phyloP scores from a whole-genome alignment of 2,113 vertebrate genomes.

The Ictidomys tridecemlineatus region DNA sequence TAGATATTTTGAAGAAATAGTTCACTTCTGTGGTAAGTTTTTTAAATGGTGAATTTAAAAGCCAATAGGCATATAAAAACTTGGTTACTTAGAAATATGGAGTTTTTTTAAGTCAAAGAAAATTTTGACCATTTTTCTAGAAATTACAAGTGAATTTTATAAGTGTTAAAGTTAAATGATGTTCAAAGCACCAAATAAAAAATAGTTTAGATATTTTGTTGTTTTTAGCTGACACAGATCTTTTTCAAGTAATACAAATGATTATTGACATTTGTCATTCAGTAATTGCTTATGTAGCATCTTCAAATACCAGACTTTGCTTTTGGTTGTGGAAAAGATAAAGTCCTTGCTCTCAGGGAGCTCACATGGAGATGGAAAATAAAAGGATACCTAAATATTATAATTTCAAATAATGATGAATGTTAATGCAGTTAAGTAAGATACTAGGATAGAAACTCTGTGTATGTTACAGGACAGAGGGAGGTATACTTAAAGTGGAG shows the following conservation, averaged over 20 bases:
- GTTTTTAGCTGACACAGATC: background rate
- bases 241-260: background rate
- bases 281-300: background rate
- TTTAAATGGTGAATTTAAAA: slow-evolving; percentile 38
- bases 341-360: background rate
- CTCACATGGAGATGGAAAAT: background rate
- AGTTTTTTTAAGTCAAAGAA: background rate
- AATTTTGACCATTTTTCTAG: slow-evolving; percentile 2
- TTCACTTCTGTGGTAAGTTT: slow-evolving; percentile 33
- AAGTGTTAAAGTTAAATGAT: slow-evolving; percentile 31
- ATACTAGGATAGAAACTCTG: accelerated
- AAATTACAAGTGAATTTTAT: background rate
- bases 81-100: too few species aligned
- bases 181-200: background rate
- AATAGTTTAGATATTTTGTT: background rate
- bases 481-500: background rate
- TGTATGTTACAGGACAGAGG: background rate
- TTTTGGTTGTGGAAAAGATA: background rate
- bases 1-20: background rate
- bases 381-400: background rate
- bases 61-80: background rate
- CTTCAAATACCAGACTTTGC: background rate
- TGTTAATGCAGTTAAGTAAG: background rate
- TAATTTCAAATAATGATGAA: background rate
- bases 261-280: background rate